Base-by-base conservation (phyloP, 2,888 invertebrate species). In the Melikaiella ostensackeni region DNA sequence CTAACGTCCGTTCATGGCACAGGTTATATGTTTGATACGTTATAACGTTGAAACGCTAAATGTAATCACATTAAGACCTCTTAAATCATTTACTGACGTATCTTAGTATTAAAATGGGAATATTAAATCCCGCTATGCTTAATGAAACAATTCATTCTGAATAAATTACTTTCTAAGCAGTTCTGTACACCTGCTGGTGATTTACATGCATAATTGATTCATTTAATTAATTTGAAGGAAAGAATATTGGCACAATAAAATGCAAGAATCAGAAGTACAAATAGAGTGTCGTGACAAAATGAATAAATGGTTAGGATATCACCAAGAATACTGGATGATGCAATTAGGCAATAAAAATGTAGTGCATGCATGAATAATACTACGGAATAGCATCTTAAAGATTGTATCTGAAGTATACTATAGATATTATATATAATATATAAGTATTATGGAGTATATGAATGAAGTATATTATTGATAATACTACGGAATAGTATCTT, bases 21-120 rank as follows among this genome's bases (percentile, higher is more conserved):
- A n/a, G 33, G 70, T 50, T 50, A 50, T 70, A 50, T 33, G n/a
- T 50, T 30, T 5, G 16, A 50, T 30, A n/a, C 50, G 50, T 70
- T 70, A 42, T 55, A 70, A 64, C 24, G 38, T 50, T 70, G 70
- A 50, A 70, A 70, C 50, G 50, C 50, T 55, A 70, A 66, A 70
- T 70, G 50, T 55, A 70, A 55, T 70, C 21, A 30, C 50, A 55
- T 46, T 50, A 55, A 55, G 46, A 55, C 50, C 70, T 50, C 33
- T 9, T 50, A 46, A 70, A 70, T 70, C 27, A 70, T 55, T 50
- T 21, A 50, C 30, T 70, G 70, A 55, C 33, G 30, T 55, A 55
- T 50, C 13, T 30, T 50, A 11, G 19, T 70, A 70, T 50, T 70
- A 55, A 70, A 50, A 6, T 70, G 7, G 30, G 1, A 30, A 70